Evolutionary conservation across 2,888 invertebrate species (phyloP).

Genomic region (Alitta virens): DNA sequence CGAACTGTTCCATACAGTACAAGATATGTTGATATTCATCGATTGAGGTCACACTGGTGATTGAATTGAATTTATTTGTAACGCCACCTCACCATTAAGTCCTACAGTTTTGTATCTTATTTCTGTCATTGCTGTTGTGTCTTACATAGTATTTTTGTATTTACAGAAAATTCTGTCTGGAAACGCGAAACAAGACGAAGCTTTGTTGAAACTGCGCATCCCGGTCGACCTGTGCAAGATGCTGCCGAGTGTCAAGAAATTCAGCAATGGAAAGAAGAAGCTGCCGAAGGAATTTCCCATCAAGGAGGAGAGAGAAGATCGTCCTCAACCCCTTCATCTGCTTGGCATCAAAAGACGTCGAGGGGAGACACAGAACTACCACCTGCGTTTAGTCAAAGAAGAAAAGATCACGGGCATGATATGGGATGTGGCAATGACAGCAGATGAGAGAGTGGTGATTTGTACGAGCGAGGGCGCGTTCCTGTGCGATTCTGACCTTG

Average conservation of each 20-base stretch:
- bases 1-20: too few species aligned
- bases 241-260: slow-evolving; percentile 23
- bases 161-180: too few species aligned
- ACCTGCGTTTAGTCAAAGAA: slow-evolving; percentile 3
- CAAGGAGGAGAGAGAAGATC: background rate
- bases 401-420: slow-evolving; percentile 22
- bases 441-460: slow-evolving; percentile 10
- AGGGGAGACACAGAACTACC: slow-evolving; percentile 5
- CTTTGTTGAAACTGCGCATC: slow-evolving; percentile 21
- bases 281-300: background rate
- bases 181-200: slow-evolving; percentile 15
- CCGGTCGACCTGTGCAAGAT: slow-evolving; percentile 15
- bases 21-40: too few species aligned
- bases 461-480: slow-evolving; percentile 18
- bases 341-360: slow-evolving; percentile 7
- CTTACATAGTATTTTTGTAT: too few species aligned
- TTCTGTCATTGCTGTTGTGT: too few species aligned
- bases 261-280: slow-evolving; percentile 2
- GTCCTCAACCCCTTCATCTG: background rate
- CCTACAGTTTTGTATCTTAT: too few species aligned
- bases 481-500: slow-evolving; percentile 20
- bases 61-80: too few species aligned
- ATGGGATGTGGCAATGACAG: slow-evolving; percentile 21
- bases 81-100: too few species aligned
- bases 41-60: too few species aligned